Evolutionary conservation across 2,888 invertebrate species (phyloP), one percentile per base, ranked within the genome.

Genomic region (Philaethria dido): DNA sequence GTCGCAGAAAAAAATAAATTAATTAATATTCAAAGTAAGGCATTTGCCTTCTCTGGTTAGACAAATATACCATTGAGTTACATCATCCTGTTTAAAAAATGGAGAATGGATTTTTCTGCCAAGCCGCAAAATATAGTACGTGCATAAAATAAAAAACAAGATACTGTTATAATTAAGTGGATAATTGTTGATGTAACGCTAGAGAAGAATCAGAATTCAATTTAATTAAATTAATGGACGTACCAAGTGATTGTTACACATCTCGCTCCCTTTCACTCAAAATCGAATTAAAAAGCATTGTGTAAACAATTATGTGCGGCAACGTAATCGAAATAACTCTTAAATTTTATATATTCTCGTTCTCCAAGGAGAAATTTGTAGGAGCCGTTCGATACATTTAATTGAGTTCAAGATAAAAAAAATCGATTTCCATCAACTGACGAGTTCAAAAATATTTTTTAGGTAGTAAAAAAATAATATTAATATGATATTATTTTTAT

Each of bases 251-350:
- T 66, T 67, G 63, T 68, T 73, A 60, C 62, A 62, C 60, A 60
- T 60, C 68, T 65, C 64, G 68, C 60, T 64, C 54, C 73, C 73
- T 73, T 70, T 73, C 72, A 73, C 70, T 70, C 66, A 62, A 67
- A 66, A 72, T 69, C 69, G 64, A 70, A 70, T 66, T 55, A 68
- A 66, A 47, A 44, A 44, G 47, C 50, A 39, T 55, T 61, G 64
- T 66, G 65, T 68, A 59, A 63, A 70, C 55, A 70, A 70, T 70
- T 66, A 68, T 47, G 14, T 61, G 54, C 20, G 11, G 44, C 42
- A 57, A 18, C 8, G 16, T 62, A 54, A 64, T 57, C 52, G 47
- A 45, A 45, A 60, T 60, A 33, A 18, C 45, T 60, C 42, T 29
- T 60, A 60, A 60, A 60, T 45, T 25, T 59, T 60, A 29, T 29